These are phyloP conservation scores for Phylloscopus whistleri DNA, from an alignment of 2,113 vertebrate species.

Conservation along the genomic window DNA sequence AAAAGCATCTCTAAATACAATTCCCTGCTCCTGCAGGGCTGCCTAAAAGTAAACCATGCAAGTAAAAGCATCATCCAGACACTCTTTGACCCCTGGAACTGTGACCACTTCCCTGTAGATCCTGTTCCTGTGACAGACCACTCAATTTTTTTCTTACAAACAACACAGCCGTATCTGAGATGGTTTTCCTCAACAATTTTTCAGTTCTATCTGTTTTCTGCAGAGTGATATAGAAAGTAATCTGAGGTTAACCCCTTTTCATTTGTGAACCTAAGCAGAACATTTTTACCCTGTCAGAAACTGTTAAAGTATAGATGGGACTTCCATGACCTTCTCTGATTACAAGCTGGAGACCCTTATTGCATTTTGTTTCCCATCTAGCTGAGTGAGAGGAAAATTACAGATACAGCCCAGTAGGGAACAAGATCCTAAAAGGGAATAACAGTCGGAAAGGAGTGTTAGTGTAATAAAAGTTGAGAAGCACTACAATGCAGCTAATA, in stretches of 20 bases:
- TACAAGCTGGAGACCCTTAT: neutral
- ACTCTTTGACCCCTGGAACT: neutral
- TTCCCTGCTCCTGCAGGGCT: neutral
- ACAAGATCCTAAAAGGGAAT: neutral
- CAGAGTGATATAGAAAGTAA: neutral
- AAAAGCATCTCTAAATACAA: neutral
- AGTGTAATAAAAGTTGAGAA: neutral
- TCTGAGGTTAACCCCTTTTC: neutral
- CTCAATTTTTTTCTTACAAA: neutral
- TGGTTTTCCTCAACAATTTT: neutral
- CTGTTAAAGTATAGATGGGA: neutral
- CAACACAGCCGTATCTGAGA: neutral
- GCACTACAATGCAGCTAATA: neutral
- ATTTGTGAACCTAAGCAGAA: neutral
- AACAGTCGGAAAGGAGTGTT: neutral
- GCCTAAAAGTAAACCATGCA: neutral
- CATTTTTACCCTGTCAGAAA: neutral
- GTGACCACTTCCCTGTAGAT: neutral
- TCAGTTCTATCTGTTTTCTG: neutral
- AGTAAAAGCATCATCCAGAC: neutral
- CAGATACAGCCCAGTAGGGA: neutral
- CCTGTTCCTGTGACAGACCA: rapidly evolving
- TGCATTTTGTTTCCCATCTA: neutral
- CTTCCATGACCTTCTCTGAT: neutral
- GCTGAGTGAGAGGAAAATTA: neutral